Base-by-base conservation (phyloP, 30 jellyfish, hydroid and myxozoan genomes). In the Aurelia sp. region DNA sequence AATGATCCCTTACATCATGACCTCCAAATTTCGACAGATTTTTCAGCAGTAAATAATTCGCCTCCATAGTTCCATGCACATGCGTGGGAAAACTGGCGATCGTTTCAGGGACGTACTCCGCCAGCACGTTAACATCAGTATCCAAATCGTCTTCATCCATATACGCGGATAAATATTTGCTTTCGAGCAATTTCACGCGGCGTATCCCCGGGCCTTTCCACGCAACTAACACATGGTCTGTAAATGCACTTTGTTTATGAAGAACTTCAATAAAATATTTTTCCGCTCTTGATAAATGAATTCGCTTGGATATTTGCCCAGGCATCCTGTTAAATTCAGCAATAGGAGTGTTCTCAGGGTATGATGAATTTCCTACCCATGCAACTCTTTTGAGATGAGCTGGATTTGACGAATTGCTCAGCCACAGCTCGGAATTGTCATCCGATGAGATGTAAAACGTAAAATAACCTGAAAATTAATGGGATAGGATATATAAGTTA, bases 381-480 rank as follows among this genome's bases (percentile, higher is more conserved):
- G 95, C 98, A 35, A 93, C 77, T 41, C 58, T 77, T 40, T 74
- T 70, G 6, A 85, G 59, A 48, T 51, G 24, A 2, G 48, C 81
- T 18, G 96, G 96, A 61, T 77, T 44, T 2, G 91, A 74, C 10
- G 97, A 85, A 51, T 58, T 77, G 91, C 98, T 93, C 60, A 93
- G 87, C 98, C 98, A 93, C 15, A 88, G 88, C 67, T 93, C 98
- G 27, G 97, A 93, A 38, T 88, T 88, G 62, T 93, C 98, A 44
- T 93, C 98, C 5, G 97, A 93, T 21, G 98, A 81, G 17, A 93
- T 68, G 69, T 91, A 95, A 63, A 93, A 93, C 4, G 92, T 84
- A 86, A 68, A 93, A 24, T 82, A 58, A 7, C 98, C 98, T 93
- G 71, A 21, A 71, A 35, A 38, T 44, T n/a, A 61, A 9, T 13